phyloP scores from a whole-genome alignment of 2,113 vertebrate genomes.

The Entelurus aequoreus region DNA sequence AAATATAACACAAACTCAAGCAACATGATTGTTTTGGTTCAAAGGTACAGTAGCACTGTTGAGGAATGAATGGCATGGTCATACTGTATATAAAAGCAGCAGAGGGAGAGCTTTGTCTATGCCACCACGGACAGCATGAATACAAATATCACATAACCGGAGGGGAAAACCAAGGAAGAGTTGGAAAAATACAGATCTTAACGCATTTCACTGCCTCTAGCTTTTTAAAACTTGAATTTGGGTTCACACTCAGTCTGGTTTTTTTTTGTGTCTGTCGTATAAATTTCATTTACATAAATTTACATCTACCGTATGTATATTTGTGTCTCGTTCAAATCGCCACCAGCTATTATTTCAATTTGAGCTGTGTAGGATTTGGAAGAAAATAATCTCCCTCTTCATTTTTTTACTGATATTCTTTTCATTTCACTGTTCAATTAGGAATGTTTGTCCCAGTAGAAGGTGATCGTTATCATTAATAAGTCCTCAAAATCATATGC shows the following conservation, averaged over 20 bases:
- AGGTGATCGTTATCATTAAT: background rate
- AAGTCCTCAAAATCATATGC: no score
- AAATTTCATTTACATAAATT: constrained; percentile 13
- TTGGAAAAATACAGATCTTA: background rate
- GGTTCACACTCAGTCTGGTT: background rate
- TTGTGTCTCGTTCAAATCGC: constrained; percentile 27
- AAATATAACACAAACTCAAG: no score
- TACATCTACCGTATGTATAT: background rate
- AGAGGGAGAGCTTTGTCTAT: no score
- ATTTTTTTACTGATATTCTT: constrained; percentile 49
- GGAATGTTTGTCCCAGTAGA: constrained; percentile 20
- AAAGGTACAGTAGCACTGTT: no score
- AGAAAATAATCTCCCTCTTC: constrained; percentile 55
- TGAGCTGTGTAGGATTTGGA: constrained; percentile 42
- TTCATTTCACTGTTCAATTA: constrained; percentile 19
- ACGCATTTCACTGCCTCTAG: background rate
- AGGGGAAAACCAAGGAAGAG: background rate
- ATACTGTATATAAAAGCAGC: no score
- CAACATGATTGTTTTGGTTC: no score
- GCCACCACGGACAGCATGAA: no score
- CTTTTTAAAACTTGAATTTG: background rate
- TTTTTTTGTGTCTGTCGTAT: background rate
- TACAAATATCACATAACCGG: background rate
- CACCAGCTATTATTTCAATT: constrained; percentile 58
- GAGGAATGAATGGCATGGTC: no score